Evolutionary conservation across 2,888 invertebrate species (phyloP).

Genomic region (Sipunculus nudus): DNA sequence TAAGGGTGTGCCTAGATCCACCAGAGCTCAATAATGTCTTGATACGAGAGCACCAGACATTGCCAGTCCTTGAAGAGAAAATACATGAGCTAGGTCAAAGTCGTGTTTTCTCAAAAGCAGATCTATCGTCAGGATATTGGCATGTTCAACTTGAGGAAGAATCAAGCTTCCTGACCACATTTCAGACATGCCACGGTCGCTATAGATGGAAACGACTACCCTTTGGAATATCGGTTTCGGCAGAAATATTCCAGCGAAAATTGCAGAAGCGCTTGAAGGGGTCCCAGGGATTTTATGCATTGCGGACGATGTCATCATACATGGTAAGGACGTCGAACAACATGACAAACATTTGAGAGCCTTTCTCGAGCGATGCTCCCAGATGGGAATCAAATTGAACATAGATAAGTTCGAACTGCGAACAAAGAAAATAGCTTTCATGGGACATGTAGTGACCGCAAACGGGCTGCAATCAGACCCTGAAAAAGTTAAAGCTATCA

Average conservation of each 20-base stretch:
- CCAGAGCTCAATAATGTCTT: constrained; percentile 34
- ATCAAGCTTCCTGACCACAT: constrained; percentile 34
- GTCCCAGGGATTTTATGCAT: neutral
- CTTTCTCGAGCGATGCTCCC: neutral
- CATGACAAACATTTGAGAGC: constrained; percentile 7
- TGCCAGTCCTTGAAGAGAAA: constrained; percentile 38
- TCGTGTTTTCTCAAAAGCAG: constrained; percentile 30
- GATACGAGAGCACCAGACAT: constrained; percentile 26
- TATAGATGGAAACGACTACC: constrained; percentile 8
- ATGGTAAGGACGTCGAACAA: neutral
- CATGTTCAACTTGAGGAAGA: constrained; percentile 31
- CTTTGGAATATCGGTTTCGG: constrained; percentile 2
- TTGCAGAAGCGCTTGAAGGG: constrained; percentile 7
- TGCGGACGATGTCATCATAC: constrained; percentile 5
- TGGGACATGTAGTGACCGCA: constrained; percentile 30
- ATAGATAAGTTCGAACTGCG: constrained; percentile 5
- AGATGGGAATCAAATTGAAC: constrained; percentile 5
- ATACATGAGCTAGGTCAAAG: constrained; percentile 31
- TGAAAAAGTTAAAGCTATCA: constrained; percentile 31
- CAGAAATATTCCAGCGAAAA: constrained; percentile 2
- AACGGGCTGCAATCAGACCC: constrained; percentile 31
- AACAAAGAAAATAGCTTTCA: constrained; percentile 16
- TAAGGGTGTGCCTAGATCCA: constrained; percentile 40
- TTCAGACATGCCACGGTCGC: constrained; percentile 24
- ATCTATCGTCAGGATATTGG: constrained; percentile 33